A percentile compares a stretch with the other conserved stretches of the same genome.
Conservation (phyloP, 2,113 vertebrate species). For the Onychostruthus taczanowskii region DNA sequence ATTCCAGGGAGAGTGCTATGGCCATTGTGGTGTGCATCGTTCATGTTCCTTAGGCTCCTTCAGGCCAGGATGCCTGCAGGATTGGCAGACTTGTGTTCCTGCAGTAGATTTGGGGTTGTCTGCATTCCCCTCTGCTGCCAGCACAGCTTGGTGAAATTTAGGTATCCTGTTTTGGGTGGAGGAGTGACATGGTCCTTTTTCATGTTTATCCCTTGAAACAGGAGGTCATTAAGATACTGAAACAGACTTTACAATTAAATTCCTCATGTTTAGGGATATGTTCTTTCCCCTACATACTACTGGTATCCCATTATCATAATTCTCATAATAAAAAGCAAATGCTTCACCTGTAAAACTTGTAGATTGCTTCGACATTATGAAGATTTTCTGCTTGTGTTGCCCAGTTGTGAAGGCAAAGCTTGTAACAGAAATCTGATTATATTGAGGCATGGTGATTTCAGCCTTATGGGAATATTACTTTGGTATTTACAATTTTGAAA, state of each 20-base stretch:
- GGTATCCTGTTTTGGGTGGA: not conserved
- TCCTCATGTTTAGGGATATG: not conserved
- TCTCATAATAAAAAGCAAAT: not conserved
- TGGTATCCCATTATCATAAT: not conserved
- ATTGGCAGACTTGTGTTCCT: not conserved
- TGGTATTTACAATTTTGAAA: not conserved
- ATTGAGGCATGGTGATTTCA: not conserved
- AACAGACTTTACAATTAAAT: not conserved
- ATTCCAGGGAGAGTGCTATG: not conserved
- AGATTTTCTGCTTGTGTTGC: not conserved
- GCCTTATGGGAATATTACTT: not conserved
- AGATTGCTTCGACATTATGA: not conserved
- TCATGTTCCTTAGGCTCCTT: accelerated
- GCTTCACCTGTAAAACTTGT: not conserved
- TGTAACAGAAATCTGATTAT: not conserved
- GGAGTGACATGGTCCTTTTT: not conserved
- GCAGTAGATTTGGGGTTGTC: not conserved
- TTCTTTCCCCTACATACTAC: accelerated
- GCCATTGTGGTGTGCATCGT: accelerated
- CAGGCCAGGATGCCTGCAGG: not conserved
- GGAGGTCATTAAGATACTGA: not conserved
- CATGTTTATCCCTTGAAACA: not conserved
- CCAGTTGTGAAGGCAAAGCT: not conserved
- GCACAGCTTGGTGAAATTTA: not conserved
- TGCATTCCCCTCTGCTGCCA: not conserved